A percentile compares a stretch with the other conserved stretches of the same genome.
Evolutionary conservation across 2,113 vertebrate genomes (phyloP).

Genomic region (Chrysochloris asiatica): DNA sequence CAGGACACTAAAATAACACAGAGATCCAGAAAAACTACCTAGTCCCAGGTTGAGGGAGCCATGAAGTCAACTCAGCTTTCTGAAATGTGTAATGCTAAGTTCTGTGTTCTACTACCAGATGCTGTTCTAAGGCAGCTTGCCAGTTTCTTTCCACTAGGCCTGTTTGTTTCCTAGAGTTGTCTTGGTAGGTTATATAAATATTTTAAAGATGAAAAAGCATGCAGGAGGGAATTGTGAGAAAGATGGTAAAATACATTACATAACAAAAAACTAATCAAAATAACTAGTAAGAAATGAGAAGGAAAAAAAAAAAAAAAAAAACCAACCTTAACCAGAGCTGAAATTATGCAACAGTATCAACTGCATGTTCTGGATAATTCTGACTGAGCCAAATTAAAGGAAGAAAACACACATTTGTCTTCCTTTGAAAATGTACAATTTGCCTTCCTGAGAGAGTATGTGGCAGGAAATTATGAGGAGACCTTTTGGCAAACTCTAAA

Average conservation of each 20-base stretch:
- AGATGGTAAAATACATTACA: background rate
- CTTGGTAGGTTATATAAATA: conserved; percentile 26
- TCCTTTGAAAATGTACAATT: background rate
- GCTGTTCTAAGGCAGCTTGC: conserved; percentile 41
- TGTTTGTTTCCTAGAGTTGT: conserved; percentile 47
- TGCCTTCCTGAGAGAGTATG: background rate
- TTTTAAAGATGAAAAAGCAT: conserved; percentile 2
- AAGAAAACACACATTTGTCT: background rate
- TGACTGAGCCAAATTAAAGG: background rate
- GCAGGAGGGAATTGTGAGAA: conserved; percentile 9
- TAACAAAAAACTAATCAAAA: conserved; percentile 24
- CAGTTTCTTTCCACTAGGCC: conserved; percentile 3
- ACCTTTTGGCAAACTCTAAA: background rate
- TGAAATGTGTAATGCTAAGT: background rate
- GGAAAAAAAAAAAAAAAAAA: background rate
- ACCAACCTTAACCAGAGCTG: background rate
- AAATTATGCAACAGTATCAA: background rate
- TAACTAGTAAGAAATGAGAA: background rate
- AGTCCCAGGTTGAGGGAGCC: background rate
- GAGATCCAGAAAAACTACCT: background rate
- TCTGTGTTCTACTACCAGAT: conserved; percentile 27
- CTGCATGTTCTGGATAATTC: background rate
- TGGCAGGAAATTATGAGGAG: background rate
- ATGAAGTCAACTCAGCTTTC: background rate
- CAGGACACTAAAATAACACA: background rate